Evolutionary conservation across 2,113 vertebrate species (phyloP).

Genomic region (Cariama cristata): DNA sequence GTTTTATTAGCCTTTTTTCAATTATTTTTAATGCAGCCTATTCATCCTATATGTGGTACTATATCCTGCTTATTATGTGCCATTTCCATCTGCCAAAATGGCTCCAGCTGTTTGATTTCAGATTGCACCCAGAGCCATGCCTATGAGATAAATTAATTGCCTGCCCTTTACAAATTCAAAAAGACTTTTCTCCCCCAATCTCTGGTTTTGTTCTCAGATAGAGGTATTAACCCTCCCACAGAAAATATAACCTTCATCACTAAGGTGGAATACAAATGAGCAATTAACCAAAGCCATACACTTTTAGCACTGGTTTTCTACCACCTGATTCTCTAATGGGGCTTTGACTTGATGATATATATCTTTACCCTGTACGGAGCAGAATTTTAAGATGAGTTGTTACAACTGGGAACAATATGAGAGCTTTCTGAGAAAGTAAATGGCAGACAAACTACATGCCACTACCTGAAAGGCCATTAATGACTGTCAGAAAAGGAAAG

Average conservation of each 20-base stretch:
- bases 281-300: conserved; percentile 66
- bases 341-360: conserved; percentile 52
- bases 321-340: conserved; percentile 28
- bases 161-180: conserved; percentile 51
- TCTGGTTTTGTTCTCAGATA: conserved; percentile 48
- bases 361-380: not conserved
- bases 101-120: conserved; percentile 8
- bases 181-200: not conserved
- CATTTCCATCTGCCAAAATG: not conserved
- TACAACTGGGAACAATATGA: conserved; percentile 59
- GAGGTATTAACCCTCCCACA: conserved; percentile 26
- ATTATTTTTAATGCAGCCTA: not conserved
- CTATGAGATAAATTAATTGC: conserved; percentile 60
- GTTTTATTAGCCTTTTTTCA: not conserved
- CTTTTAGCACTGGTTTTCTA: conserved; percentile 47
- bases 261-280: conserved; percentile 37
- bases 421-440: conserved; percentile 60
- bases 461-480: conserved; percentile 58
- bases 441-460: not conserved
- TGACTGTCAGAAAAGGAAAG: conserved; percentile 43
- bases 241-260: conserved; percentile 13
- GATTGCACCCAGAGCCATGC: not conserved
- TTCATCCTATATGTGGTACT: not conserved
- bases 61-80: not conserved
- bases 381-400: conserved; percentile 22